Evolutionary conservation across 2,113 vertebrate species (phyloP).

Genomic region (Neomonachus schauinslandi): DNA sequence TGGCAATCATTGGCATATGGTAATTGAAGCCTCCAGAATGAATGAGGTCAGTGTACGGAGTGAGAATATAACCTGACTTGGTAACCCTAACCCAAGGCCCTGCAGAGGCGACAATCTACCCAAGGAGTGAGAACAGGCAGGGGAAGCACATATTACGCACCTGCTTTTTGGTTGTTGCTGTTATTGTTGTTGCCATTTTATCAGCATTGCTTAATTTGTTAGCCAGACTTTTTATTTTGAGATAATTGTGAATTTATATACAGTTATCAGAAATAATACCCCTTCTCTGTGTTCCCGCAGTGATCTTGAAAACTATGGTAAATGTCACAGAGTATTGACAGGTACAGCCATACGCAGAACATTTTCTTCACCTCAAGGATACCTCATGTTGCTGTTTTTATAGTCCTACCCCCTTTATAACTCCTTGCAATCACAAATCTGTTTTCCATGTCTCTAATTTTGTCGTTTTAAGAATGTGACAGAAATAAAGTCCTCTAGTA

Average conservation of each 20-base stretch:
- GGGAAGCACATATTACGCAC: background rate
- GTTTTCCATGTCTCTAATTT: background rate
- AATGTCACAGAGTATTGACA: background rate
- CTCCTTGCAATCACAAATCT: background rate
- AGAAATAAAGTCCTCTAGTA: background rate
- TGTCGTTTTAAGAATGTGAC: background rate
- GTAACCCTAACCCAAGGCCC: background rate
- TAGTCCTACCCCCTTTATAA: background rate
- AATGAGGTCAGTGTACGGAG: background rate
- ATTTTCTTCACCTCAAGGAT: background rate
- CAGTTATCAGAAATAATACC: background rate
- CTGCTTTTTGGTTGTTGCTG: background rate
- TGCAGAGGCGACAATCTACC: background rate
- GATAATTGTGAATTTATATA: background rate
- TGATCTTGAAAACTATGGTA: background rate
- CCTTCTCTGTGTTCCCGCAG: background rate
- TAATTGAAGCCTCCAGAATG: slow-evolving; percentile 21
- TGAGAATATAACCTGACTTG: background rate
- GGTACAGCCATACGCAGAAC: background rate
- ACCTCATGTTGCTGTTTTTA: background rate
- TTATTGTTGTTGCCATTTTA: background rate
- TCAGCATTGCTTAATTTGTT: background rate
- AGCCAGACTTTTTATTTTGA: slow-evolving; percentile 12
- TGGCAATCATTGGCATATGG: background rate
- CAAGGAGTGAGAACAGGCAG: background rate